Evolutionary conservation across 2,888 invertebrate species (phyloP), one percentile per base, ranked within the genome.

Genomic region (Quadroppia sp.): DNA sequence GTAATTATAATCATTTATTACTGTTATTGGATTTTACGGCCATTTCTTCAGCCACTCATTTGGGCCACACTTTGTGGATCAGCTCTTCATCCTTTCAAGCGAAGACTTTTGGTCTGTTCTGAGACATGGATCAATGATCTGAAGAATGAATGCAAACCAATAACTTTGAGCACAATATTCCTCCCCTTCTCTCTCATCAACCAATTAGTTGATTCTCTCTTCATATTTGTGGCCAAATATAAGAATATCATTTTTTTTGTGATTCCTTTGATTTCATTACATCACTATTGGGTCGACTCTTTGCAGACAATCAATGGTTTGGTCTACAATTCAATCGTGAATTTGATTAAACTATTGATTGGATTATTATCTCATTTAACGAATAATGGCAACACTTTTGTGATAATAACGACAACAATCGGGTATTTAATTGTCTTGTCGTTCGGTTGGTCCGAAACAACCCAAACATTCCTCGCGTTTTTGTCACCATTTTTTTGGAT

Each of bases 41-140:
- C 95, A 0, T 97, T 96, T 83, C 88, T 98, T 45, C 90, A 92
- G 78, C 96, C 98, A 0, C 83, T 99, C 72, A 86, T 97, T 78
- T 99, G 98, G 98, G 96, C 98, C 0, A 85, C 95, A 74, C 85
- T 99, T 42, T 92, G 95, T 80, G 99, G 99, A n/a, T 94, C 96
- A 0, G 90, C 96, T 50, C 85, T 98, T n/a, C 94, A 95, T 82
- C 98, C 98, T 0, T 90, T 95, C 80, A 98, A 98, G 82, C 87
- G 89, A 76, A 88, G 87, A 74, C 82, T 96, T 61, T 89, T 93
- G 0, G 88, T 88, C 75, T 85, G 87, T 76, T 85, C 93, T 28
- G 88, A 90, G 79, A 86, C 87, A 77, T 94, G 94, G 94, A 89
- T 93, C 80, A 67, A 73, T 20, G 75, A 77, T 32, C 53, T 80